These are phyloP conservation scores for Ditylenchus weischeri DNA, from an alignment of 2,888 invertebrate species.

Conservation along the genomic window DNA sequence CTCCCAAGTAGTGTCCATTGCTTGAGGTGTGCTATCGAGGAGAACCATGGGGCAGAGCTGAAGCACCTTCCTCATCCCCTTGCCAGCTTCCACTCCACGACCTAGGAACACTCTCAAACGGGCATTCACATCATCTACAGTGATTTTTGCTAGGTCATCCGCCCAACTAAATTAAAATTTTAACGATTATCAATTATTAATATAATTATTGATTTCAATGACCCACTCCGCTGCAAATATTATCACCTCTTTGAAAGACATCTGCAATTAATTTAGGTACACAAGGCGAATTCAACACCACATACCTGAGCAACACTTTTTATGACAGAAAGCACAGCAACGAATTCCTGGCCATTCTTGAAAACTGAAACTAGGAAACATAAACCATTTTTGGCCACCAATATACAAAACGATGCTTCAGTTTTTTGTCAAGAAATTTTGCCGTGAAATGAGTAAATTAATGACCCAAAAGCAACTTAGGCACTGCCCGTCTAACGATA, in stretches of 20 bases:
- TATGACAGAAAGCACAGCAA: too few relatives aligned
- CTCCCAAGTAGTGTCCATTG: constrained; percentile 30
- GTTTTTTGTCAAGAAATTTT: too few relatives aligned
- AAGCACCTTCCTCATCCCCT: constrained; percentile 26
- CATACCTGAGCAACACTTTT: too few relatives aligned
- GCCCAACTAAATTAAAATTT: constrained; percentile 22
- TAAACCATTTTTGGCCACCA: constrained; percentile 2
- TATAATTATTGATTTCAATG: constrained; percentile 6
- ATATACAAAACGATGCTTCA: too few relatives aligned
- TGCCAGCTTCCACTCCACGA: constrained; percentile 31
- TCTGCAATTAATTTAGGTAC: not conserved
- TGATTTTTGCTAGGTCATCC: constrained; percentile 26
- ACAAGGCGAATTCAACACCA: too few relatives aligned
- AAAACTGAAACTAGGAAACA: too few relatives aligned
- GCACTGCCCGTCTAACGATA: too few relatives aligned
- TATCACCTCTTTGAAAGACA: constrained; percentile 30
- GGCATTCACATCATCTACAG: constrained; percentile 16
- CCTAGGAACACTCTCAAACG: constrained; percentile 30
- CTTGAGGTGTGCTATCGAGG: constrained; percentile 22
- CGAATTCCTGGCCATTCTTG: too few relatives aligned
- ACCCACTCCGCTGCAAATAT: constrained; percentile 41
- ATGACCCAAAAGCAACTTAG: too few relatives aligned
- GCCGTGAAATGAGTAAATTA: too few relatives aligned
- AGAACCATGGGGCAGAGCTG: constrained; percentile 32
- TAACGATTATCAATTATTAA: constrained; percentile 2